A percentile compares a stretch with the other conserved stretches of the same genome.
phyloP scores from a whole-genome alignment of 2,113 vertebrate genomes.

The Hemibagrus wyckioides region DNA sequence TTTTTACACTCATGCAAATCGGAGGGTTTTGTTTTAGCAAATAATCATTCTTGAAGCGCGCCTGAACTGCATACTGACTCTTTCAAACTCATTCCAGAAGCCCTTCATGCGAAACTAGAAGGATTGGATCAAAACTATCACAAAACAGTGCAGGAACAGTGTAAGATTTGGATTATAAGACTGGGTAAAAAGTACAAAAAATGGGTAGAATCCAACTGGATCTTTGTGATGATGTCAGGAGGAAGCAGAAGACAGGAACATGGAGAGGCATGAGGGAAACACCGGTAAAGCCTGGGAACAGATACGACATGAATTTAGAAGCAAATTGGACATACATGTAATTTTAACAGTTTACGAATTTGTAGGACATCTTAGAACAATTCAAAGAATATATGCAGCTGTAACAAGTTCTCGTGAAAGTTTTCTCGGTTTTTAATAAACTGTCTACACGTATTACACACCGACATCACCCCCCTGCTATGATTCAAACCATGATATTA shows the following conservation, averaged over 20 bases:
- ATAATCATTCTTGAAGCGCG: background rate
- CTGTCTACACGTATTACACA: constrained; percentile 33
- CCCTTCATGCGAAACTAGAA: background rate
- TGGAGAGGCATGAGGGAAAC: background rate
- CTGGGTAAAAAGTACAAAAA: constrained; percentile 9
- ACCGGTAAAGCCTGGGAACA: constrained; percentile 12
- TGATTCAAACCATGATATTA: constrained; percentile 6
- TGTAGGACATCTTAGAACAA: background rate
- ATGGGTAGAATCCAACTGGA: constrained; percentile 7
- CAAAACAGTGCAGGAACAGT: background rate
- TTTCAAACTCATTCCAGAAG: background rate
- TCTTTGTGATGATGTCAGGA: background rate
- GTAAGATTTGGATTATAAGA: background rate
- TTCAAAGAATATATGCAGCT: background rate
- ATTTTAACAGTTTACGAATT: background rate
- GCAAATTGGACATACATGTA: background rate
- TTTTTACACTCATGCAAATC: constrained; percentile 36
- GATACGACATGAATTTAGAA: background rate
- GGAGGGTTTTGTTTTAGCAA: background rate
- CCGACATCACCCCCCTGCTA: constrained; percentile 4
- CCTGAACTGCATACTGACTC: background rate
- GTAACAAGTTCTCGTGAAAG: background rate
- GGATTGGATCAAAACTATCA: background rate
- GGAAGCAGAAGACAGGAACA: constrained; percentile 1
- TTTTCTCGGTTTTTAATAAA: background rate